phyloP scores from a whole-genome alignment of 2,888 invertebrate genomes.

The Pachymerium ferrugineum region DNA sequence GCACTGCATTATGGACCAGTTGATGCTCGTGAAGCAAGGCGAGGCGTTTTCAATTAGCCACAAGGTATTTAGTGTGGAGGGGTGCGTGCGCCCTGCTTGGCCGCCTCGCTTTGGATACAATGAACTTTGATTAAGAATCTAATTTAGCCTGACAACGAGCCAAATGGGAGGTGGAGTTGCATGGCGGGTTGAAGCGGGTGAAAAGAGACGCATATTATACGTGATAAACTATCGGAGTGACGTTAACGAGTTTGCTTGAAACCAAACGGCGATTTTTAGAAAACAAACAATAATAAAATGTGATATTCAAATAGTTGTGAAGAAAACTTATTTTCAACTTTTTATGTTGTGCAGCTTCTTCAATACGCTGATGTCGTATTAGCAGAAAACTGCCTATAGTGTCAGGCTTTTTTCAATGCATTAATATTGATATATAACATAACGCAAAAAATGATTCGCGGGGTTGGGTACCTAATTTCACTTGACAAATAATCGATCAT shows the following conservation, averaged over 20 bases:
- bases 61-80: constrained; percentile 14
- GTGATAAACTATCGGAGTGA: not conserved
- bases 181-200: not conserved
- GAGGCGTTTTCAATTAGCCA: constrained; percentile 27
- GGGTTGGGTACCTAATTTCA: too few relatives aligned
- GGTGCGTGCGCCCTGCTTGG: constrained; percentile 20
- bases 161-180: not conserved
- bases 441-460: too few relatives aligned
- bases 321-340: too few relatives aligned
- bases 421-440: too few relatives aligned
- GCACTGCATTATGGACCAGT: constrained; percentile 19
- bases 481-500: too few relatives aligned
- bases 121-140: constrained; percentile 24
- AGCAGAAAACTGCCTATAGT: too few relatives aligned
- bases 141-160: constrained; percentile 24
- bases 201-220: not conserved
- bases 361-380: too few relatives aligned
- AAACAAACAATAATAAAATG: not conserved
- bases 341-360: too few relatives aligned
- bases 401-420: too few relatives aligned
- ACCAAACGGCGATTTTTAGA: not conserved
- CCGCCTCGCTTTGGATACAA: constrained; percentile 25
- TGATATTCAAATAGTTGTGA: too few relatives aligned
- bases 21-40: constrained; percentile 9
- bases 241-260: not conserved